Evolutionary conservation across 2,888 invertebrate genomes (phyloP).

Genomic region (Ctenicera cuprea): DNA sequence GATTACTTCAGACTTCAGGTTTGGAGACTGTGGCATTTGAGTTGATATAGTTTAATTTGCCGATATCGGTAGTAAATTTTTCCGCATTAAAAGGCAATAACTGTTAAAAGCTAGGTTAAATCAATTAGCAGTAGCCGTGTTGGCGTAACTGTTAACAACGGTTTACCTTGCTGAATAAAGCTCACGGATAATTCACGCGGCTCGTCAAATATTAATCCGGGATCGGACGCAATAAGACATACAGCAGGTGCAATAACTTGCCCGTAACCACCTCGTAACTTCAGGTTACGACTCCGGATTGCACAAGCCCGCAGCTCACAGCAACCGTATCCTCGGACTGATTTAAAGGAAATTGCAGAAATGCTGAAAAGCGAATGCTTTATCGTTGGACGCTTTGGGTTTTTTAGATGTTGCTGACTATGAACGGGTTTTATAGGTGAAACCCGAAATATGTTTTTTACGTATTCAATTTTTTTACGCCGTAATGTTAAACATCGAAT

Average conservation of each 20-base stretch:
- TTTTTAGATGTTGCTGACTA: slow-evolving; percentile 1
- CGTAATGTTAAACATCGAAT: no score
- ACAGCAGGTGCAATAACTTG: slow-evolving; percentile 68
- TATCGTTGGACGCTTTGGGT: slow-evolving; percentile 15
- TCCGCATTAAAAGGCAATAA: slow-evolving; percentile 4
- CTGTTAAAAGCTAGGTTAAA: background rate
- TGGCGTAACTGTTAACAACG: slow-evolving; percentile 20
- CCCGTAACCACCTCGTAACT: slow-evolving; percentile 70
- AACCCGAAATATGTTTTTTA: background rate
- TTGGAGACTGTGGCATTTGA: slow-evolving; percentile 5
- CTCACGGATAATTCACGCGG: slow-evolving; percentile 36
- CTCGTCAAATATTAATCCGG: slow-evolving; percentile 55
- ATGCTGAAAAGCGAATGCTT: slow-evolving; percentile 38
- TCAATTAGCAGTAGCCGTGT: slow-evolving; percentile 13
- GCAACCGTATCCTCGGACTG: slow-evolving; percentile 41
- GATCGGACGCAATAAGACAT: slow-evolving; percentile 63
- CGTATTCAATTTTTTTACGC: no score
- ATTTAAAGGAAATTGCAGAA: slow-evolving; percentile 47
- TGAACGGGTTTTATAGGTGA: background rate
- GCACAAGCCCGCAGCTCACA: slow-evolving; percentile 45
- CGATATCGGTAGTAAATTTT: background rate
- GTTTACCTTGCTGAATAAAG: slow-evolving; percentile 22
- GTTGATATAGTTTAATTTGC: slow-evolving; percentile 11
- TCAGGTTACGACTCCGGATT: slow-evolving; percentile 64
- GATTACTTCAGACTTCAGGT: slow-evolving; percentile 22